Evolutionary conservation across 1,140 invertebrate genomes (phyloP), one percentile per base, ranked within the genome.

Genomic region (Brachionus asplanchnoidis): DNA sequence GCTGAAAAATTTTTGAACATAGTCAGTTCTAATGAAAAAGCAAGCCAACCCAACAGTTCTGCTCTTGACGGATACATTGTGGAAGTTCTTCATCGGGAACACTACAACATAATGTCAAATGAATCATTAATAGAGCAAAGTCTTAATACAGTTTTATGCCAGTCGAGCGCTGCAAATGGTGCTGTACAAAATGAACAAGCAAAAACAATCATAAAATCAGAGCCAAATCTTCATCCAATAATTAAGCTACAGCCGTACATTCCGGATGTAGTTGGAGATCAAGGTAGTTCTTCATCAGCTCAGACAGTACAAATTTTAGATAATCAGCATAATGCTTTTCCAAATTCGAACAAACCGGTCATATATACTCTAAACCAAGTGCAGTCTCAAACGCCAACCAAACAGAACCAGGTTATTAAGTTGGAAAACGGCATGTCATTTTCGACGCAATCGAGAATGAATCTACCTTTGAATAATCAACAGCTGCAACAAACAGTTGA

Each of bases 81-180:
- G 6, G 82, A 84, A 70, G 82, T 84, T 32, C 36, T 84, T 20
- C 60, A 84, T 46, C 12, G 82, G n/a, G 82, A 84, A 40, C 17
- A 68, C 8, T 56, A 32, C 9, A 84, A 84, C 53, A 11, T 84
- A 26, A 65, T 17, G 14, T 80, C 53, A 40, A 68, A 82, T 60
- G 65, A 68, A 26, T 12, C 20, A 9, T 36, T 82, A 44, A 82
- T 65, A 14, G 79, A 82, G 32, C 73, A 77, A 77, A 77, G 11
- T 50, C 12, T 46, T 5, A 77, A 77, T 50, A 50, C 73, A 26
- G 12, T 77, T 50, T 26, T 77, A 9, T 28, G 17, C 4, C 26
- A 77, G 23, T 17, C 20, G 11, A 75, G 11, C 11, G 2, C 40
- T 17, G 44, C 0, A 46, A 46, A 46, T 5, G 20, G 11, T n/a